phyloP scores from a whole-genome alignment of 2,888 invertebrate genomes.

The Unio pictorum region DNA sequence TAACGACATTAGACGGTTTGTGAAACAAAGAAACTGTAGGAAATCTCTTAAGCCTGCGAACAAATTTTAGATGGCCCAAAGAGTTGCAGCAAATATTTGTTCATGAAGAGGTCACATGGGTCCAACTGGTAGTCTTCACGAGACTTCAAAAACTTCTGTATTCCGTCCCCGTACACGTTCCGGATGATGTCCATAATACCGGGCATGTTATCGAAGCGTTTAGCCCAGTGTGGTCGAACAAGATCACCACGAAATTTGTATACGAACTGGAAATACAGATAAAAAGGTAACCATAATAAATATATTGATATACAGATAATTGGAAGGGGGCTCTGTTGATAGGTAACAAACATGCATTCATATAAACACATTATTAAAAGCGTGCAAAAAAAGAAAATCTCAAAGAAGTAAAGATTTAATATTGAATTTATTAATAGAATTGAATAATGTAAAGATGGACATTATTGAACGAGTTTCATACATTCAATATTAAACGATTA shows the following conservation, averaged over 20 bases:
- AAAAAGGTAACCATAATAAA: neutral
- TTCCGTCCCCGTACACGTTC: constrained; percentile 26
- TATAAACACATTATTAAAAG: too few species aligned
- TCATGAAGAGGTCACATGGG: constrained; percentile 43
- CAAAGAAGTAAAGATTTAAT: too few species aligned
- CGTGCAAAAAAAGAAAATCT: too few species aligned
- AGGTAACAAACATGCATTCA: too few species aligned
- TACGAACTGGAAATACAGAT: constrained; percentile 25
- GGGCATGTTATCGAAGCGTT: constrained; percentile 38
- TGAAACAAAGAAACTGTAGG: too few species aligned
- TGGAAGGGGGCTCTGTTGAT: too few species aligned
- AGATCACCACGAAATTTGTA: constrained; percentile 25
- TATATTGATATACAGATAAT: constrained; percentile 2
- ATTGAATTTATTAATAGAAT: too few species aligned
- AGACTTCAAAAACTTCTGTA: constrained; percentile 21
- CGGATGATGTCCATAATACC: constrained; percentile 36
- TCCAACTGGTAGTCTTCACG: constrained; percentile 27
- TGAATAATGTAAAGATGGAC: too few species aligned
- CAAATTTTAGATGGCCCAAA: constrained; percentile 22
- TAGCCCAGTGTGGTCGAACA: constrained; percentile 44
- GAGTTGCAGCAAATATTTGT: constrained; percentile 32
- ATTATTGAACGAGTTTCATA: too few species aligned
- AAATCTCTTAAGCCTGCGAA: neutral
- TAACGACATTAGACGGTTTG: too few species aligned
- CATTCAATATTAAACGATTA: too few species aligned